A percentile compares a stretch with the other conserved stretches of the same genome.
Conservation (phyloP, 2,888 invertebrate genomes). For the Phymatocera aterrima region DNA sequence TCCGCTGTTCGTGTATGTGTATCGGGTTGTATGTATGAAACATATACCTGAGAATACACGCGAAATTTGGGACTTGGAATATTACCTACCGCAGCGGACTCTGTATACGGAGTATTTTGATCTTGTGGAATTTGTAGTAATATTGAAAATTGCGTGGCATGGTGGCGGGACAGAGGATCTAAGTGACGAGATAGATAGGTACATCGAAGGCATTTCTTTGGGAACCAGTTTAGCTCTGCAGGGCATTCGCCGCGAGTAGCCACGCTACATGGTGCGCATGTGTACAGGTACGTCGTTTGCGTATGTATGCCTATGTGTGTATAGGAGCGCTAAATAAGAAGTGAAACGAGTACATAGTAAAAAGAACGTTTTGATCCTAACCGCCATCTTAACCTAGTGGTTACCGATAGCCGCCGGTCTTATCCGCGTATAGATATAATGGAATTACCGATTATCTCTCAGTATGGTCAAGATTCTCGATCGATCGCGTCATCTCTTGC, state of each 20-base stretch:
- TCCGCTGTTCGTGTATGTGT: not conserved
- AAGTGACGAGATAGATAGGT: slow-evolving; percentile 41
- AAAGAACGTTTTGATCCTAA: slow-evolving; percentile 37
- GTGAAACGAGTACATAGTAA: slow-evolving; percentile 24
- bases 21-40: too few species aligned
- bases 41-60: too few species aligned
- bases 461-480: slow-evolving; percentile 39
- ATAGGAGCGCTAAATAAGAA: slow-evolving; percentile 39
- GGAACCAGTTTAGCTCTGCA: slow-evolving; percentile 43
- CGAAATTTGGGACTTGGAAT: too few species aligned
- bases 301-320: not conserved
- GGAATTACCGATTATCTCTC: slow-evolving; percentile 43
- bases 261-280: too few species aligned
- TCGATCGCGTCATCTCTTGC: slow-evolving; percentile 40
- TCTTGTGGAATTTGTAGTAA: too few species aligned
- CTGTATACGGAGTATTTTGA: not conserved
- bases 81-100: too few species aligned
- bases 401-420: slow-evolving; percentile 39
- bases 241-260: slow-evolving; percentile 26
- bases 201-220: slow-evolving; percentile 22
- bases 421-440: slow-evolving; percentile 41
- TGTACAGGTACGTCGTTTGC: not conserved
- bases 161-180: not conserved
- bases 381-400: slow-evolving; percentile 42
- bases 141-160: not conserved